Conservation (phyloP, 2,888 invertebrate genomes). For the Dicranocentrus wangi region DNA sequence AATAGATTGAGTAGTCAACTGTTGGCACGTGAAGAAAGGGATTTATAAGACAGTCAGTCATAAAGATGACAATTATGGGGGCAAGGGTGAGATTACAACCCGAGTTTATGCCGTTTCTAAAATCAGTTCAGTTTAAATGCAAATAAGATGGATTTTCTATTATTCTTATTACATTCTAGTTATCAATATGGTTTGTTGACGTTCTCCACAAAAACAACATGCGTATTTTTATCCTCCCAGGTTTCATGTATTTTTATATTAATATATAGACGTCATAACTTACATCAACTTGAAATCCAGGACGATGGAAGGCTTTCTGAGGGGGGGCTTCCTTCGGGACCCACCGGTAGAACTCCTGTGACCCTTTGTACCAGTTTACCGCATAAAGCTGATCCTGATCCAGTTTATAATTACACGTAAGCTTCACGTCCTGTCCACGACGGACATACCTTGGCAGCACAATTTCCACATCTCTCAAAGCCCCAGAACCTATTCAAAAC, state of each 20-base stretch:
- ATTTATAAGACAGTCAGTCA: not conserved
- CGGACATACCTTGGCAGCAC: constrained; percentile 67
- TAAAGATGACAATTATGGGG: constrained; percentile 21
- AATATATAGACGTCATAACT: too few relatives aligned
- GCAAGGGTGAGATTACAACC: constrained; percentile 7
- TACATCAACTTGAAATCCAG: constrained; percentile 71
- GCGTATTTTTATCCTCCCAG: too few relatives aligned
- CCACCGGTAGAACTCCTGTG: constrained; percentile 69
- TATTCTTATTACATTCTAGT: too few relatives aligned
- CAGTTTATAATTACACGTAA: constrained; percentile 70
- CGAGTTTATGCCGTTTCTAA: not conserved
- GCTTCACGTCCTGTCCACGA: constrained; percentile 63
- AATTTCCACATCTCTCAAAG: constrained; percentile 68
- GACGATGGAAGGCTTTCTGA: constrained; percentile 60
- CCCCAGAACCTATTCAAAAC: constrained; percentile 57
- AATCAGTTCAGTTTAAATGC: not conserved
- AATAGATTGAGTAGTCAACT: constrained; percentile 14
- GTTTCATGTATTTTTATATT: too few relatives aligned
- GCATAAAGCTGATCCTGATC: constrained; percentile 70
- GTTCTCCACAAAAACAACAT: too few relatives aligned
- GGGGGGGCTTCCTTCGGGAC: constrained; percentile 68
- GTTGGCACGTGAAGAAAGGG: constrained; percentile 16
- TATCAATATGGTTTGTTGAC: too few relatives aligned
- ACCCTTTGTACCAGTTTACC: constrained; percentile 70
- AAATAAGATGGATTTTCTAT: not conserved